Conservation (phyloP, 2,113 vertebrate genomes). For the Eleginops maclovinus region DNA sequence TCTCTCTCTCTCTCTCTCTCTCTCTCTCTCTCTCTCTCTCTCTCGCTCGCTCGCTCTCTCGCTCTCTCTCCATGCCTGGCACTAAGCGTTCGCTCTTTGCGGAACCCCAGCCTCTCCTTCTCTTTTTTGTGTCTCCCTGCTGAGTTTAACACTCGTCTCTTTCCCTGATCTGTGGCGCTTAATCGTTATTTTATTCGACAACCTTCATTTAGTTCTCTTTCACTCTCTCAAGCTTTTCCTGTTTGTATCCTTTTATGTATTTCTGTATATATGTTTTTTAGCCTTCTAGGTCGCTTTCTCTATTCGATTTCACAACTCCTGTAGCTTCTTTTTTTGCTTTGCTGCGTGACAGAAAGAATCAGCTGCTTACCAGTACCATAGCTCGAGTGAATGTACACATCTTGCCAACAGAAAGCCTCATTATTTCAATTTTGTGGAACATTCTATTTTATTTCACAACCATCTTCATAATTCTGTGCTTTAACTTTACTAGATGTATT, state of each 20-base stretch:
- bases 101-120: constrained; percentile 13
- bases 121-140: constrained; percentile 24
- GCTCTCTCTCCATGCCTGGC: constrained; percentile 24
- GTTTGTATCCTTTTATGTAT: background rate
- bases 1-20: too few species aligned
- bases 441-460: background rate
- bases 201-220: constrained; percentile 27
- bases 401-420: background rate
- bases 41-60: too few species aligned
- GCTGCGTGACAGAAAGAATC: background rate
- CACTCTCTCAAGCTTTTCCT: constrained; percentile 7
- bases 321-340: constrained; percentile 1
- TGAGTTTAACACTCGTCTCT: constrained; percentile 15
- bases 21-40: too few species aligned
- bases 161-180: constrained; percentile 35
- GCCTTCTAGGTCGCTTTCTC: constrained; percentile 1
- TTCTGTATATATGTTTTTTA: background rate
- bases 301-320: background rate
- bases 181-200: constrained; percentile 42
- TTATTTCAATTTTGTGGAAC: background rate
- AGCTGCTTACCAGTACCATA: background rate
- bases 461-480: too few species aligned
- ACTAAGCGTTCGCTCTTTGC: constrained; percentile 23
- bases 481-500: background rate
- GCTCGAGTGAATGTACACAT: background rate